phyloP scores from a whole-genome alignment of 2,113 vertebrate genomes.

The Campylorhamphus procurvoides region DNA sequence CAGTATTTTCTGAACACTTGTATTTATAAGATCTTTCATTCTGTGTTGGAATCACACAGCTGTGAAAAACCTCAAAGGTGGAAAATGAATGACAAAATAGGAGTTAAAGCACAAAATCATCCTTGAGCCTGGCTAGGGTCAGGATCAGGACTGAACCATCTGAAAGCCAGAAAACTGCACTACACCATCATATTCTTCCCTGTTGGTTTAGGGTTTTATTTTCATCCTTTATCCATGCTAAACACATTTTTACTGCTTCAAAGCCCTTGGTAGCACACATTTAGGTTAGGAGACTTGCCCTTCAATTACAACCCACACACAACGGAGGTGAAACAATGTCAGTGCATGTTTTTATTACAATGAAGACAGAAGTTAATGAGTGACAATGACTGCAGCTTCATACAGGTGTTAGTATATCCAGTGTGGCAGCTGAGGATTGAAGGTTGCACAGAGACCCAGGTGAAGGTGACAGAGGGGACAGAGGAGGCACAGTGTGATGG shows the following conservation, averaged over 20 bases:
- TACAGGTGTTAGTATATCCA: neutral
- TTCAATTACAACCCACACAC: neutral
- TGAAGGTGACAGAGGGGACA: neutral
- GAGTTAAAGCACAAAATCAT: neutral
- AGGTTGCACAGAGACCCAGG: neutral
- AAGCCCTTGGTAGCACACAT: neutral
- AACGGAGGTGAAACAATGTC: neutral
- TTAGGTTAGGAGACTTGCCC: neutral
- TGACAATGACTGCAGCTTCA: neutral
- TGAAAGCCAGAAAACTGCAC: neutral
- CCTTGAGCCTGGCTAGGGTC: neutral
- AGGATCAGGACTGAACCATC: neutral
- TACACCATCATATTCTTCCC: neutral
- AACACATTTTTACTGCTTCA: neutral
- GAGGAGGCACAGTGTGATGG: accelerated
- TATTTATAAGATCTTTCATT: neutral
- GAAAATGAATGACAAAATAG: neutral
- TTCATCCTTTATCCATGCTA: neutral
- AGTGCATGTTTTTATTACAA: slow-evolving; percentile 11
- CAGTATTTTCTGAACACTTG: neutral
- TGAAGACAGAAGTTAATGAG: neutral
- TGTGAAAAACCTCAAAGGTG: neutral
- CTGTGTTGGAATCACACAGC: accelerated
- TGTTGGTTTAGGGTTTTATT: neutral
- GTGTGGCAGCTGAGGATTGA: neutral